These are phyloP conservation scores for Alviniconcha marisindica DNA, from an alignment of 1,140 invertebrate species.

Conservation along the genomic window DNA sequence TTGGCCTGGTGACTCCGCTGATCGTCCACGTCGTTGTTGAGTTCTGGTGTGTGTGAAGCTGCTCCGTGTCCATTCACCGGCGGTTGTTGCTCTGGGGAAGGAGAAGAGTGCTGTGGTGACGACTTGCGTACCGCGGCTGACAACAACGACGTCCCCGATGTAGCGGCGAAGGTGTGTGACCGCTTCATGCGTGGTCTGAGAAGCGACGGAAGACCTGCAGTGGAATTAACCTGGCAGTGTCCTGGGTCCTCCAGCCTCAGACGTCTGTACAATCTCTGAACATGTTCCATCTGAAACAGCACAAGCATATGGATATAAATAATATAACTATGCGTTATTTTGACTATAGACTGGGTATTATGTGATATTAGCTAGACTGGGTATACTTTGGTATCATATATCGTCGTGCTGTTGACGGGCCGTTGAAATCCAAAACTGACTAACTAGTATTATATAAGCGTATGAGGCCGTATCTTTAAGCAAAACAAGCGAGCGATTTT, in stretches of 20 bases:
- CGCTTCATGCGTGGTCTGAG: background rate
- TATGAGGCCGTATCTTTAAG: background rate
- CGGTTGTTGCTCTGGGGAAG: background rate
- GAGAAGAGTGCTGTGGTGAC: no score
- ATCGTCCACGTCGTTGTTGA: background rate
- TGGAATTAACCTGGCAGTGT: background rate
- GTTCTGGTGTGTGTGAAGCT: no score
- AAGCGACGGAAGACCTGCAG: background rate
- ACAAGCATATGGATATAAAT: background rate
- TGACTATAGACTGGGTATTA: background rate
- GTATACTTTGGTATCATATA: no score
- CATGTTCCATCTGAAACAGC: constrained; percentile 48
- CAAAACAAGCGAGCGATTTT: no score
- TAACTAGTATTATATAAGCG: background rate
- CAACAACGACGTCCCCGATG: background rate
- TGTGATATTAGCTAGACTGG: background rate
- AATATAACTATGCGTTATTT: background rate
- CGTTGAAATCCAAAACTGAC: background rate
- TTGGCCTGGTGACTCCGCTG: background rate
- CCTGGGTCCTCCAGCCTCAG: constrained; percentile 37
- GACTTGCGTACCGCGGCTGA: background rate
- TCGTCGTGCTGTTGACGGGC: no score
- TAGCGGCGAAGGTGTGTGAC: background rate
- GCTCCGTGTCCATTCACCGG: no score
- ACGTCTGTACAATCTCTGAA: constrained; percentile 44